Evolutionary conservation across 2,888 invertebrate genomes (phyloP), one percentile per base, ranked within the genome.

Genomic region (Drosophila niveifrons): DNA sequence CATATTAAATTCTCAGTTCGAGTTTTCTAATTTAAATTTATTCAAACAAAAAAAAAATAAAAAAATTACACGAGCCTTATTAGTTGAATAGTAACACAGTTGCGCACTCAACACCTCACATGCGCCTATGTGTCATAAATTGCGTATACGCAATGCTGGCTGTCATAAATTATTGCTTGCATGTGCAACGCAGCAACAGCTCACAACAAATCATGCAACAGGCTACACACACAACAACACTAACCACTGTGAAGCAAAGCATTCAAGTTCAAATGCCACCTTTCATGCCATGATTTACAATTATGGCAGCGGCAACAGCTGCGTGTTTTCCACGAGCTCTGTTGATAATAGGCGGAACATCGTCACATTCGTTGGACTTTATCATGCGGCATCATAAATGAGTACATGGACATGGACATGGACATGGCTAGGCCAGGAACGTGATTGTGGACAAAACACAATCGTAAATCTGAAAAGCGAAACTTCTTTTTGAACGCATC

Each of bases 311-410:
- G 41, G 39, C 69, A 76, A 74, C 88, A 88, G 84, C 84, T 85
- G 85, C 74, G 71, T 57, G 63, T 66, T 80, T 85, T 83, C 87
- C 85, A 78, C 77, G 29, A 17, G 44, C 34, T 56, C 48, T 66
- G 71, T 51, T 72, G 81, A 81, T 88, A 86, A 88, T 88, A 81
- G 79, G 87, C 87, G 76, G 78, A 86, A 87, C 87, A 87, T 88
- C 87, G 75, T 84, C 77, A 73, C 73, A 86, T 86, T 76, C 73
- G 63, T 69, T 62, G 71, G 66, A 74, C 80, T 82, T 76, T 88
- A 86, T 83, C 76, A 78, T 64, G 63, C 68, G 64, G 50, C 67
- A 67, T 66, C 46, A 17, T 28, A 11, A 10, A 13, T 31, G 44
- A 34, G 51, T 28, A 58, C 18, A n/a, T 57, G 31, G 51, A 62